These are phyloP conservation scores for Harpalus rubripes DNA, from an alignment of 2,888 invertebrate species.

Conservation along the genomic window DNA sequence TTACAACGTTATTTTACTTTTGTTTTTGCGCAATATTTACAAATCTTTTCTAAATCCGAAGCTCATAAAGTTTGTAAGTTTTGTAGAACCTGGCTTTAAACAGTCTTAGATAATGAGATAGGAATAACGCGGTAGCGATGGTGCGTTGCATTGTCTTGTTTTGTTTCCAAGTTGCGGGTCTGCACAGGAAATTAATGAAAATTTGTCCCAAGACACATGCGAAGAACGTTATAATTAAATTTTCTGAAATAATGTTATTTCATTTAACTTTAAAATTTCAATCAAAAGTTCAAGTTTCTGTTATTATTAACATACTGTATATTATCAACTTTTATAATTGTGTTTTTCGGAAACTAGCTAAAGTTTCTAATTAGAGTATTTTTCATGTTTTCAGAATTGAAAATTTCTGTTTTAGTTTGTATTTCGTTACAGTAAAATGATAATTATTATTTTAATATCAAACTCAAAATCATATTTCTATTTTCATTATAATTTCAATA, in stretches of 20 bases:
- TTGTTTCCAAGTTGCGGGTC: conserved; percentile 37
- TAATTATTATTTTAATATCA: too few relatives aligned
- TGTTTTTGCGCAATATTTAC: not conserved
- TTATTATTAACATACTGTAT: conserved; percentile 8
- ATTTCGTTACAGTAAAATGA: not conserved
- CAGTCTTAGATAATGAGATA: conserved; percentile 28
- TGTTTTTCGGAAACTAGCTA: not conserved
- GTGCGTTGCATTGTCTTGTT: conserved; percentile 46
- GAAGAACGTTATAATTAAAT: conserved; percentile 42
- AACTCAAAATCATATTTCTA: too few relatives aligned
- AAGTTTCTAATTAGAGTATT: not conserved
- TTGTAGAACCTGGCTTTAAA: not conserved
- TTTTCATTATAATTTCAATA: too few relatives aligned
- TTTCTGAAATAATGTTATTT: conserved; percentile 41
- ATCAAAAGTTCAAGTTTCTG: conserved; percentile 38
- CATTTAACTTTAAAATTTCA: conserved; percentile 47
- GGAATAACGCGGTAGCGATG: conserved; percentile 17
- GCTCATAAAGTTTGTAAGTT: conserved; percentile 14
- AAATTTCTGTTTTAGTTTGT: not conserved
- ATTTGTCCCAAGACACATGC: conserved; percentile 25
- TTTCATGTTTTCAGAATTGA: not conserved
- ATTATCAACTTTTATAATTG: not conserved
- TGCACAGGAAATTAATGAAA: conserved; percentile 46
- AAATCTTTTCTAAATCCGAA: not conserved
- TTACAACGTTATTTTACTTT: not conserved